Conservation (phyloP, 2,797 vertebrate genomes). For the Chelonia mydas region DNA sequence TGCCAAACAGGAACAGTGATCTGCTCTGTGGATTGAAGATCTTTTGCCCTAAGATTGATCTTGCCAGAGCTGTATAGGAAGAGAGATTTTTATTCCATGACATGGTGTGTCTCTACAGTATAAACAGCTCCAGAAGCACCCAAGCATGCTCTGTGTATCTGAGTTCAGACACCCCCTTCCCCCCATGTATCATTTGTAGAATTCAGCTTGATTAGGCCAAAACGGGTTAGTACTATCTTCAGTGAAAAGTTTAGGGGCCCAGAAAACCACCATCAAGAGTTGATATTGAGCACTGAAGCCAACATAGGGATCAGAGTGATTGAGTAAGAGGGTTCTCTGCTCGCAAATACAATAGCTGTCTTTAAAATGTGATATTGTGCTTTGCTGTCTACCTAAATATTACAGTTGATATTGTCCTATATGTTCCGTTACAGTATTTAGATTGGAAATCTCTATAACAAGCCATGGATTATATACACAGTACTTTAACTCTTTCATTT, state of each 20-base stretch:
- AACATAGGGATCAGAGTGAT: background rate
- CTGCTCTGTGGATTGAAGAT: background rate
- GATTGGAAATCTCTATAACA: slow-evolving; percentile 11
- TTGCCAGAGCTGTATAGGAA: background rate
- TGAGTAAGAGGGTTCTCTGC: background rate
- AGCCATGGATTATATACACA: slow-evolving; percentile 11
- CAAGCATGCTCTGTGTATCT: background rate
- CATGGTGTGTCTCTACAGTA: rapidly evolving
- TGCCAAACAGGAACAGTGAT: background rate
- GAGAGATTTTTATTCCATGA: background rate
- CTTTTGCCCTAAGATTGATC: slow-evolving; percentile 13
- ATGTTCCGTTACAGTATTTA: slow-evolving; percentile 23
- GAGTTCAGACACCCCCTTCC: background rate
- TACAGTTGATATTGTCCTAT: background rate
- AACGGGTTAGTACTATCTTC: background rate
- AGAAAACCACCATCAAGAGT: background rate
- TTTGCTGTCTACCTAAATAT: background rate
- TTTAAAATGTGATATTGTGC: slow-evolving; percentile 16
- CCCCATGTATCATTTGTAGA: background rate
- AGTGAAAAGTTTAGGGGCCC: background rate
- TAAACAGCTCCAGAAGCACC: background rate
- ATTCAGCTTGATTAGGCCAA: background rate
- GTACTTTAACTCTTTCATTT: slow-evolving; percentile 25
- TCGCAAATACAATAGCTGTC: background rate
- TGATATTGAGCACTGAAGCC: background rate